Conservation (phyloP, 1,140 invertebrate species). For the Bombus waltoni region DNA sequence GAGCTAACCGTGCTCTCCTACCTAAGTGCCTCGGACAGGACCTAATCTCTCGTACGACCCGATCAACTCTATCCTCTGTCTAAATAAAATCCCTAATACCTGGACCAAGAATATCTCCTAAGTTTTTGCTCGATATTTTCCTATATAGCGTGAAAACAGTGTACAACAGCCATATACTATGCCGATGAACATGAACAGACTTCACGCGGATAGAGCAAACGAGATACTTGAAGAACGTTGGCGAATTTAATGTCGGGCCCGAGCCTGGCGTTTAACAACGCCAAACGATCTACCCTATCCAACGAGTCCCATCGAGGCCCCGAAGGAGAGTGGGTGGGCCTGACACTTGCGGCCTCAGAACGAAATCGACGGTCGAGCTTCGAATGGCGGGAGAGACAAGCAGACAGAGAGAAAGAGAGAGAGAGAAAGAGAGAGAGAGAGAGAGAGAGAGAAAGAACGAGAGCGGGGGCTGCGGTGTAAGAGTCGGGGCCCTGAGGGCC, state of each 20-base stretch:
- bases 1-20: neutral
- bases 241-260: conserved; percentile 23
- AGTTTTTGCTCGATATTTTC: too few relatives aligned
- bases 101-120: too few relatives aligned
- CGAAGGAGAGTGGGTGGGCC: conserved; percentile 58
- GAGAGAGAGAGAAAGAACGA: too few relatives aligned
- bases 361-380: conserved; percentile 50
- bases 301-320: conserved; percentile 33
- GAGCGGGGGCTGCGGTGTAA: conserved; percentile 41
- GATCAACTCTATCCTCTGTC: neutral
- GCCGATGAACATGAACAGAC: neutral
- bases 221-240: neutral
- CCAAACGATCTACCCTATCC: conserved; percentile 55
- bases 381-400: neutral
- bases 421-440: neutral
- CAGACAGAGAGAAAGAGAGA: too few relatives aligned
- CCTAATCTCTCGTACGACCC: neutral
- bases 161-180: too few relatives aligned
- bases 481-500: conserved; percentile 64
- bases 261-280: neutral
- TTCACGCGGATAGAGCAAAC: neutral
- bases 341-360: conserved; percentile 40
- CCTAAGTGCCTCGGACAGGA: neutral
- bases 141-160: too few relatives aligned
- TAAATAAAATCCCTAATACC: neutral